Conservation (phyloP, 2,113 vertebrate genomes). For the Hemichromis elongatus region DNA sequence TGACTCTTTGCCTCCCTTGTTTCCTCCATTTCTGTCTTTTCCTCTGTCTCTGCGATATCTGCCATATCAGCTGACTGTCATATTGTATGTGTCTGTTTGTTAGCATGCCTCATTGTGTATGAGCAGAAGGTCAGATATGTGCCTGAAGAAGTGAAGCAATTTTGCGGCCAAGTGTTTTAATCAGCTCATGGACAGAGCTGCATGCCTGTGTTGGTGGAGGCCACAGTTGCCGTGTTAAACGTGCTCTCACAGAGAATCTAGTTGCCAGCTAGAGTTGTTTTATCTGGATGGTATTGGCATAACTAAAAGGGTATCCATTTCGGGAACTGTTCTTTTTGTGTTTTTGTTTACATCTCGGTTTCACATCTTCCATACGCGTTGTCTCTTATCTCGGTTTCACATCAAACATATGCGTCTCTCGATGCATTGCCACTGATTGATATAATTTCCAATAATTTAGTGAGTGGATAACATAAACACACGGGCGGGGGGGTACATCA, state of each 20-base stretch:
- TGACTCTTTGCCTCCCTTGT: slow-evolving; percentile 17
- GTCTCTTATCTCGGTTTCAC: slow-evolving; percentile 13
- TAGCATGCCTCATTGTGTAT: slow-evolving; percentile 23
- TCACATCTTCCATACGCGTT: not conserved
- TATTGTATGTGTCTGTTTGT: slow-evolving; percentile 45
- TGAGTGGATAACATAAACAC: not conserved
- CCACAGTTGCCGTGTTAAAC: not conserved
- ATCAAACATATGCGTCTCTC: not conserved
- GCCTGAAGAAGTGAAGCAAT: slow-evolving; percentile 23
- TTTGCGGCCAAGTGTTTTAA: slow-evolving; percentile 20
- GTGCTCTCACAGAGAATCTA: not conserved
- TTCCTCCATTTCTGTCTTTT: not conserved
- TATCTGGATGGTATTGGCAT: slow-evolving; percentile 21
- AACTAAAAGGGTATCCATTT: slow-evolving; percentile 3
- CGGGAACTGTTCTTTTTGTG: not conserved
- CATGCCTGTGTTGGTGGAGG: slow-evolving; percentile 8
- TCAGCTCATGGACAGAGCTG: slow-evolving; percentile 16
- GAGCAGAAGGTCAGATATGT: slow-evolving; percentile 31
- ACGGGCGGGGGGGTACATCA: not conserved
- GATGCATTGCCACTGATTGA: not conserved
- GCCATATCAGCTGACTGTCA: slow-evolving; percentile 64
- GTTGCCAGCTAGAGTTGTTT: slow-evolving; percentile 13
- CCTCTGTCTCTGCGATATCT: slow-evolving; percentile 20
- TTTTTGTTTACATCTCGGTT: not conserved
- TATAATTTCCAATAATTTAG: not conserved